Evolutionary conservation across 2,888 invertebrate genomes (phyloP), one percentile per base, ranked within the genome.

Genomic region (Bellardia bayeri): DNA sequence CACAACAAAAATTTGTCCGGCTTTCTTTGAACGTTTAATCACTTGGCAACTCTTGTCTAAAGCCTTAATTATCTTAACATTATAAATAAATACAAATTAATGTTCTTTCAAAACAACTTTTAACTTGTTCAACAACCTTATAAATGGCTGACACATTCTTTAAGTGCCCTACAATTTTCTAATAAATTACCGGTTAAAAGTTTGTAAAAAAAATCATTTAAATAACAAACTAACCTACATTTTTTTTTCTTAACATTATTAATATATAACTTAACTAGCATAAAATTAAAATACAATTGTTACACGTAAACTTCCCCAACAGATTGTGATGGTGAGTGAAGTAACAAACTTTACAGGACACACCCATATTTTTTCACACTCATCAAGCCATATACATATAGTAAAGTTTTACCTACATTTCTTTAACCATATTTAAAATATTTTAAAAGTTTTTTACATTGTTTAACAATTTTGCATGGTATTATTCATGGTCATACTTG

Each of bases 401-500:
- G 23, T 23, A 23, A 23, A 23, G 23, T 63, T 63, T 63, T 63
- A 37, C 14, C 63, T 40, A 63, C 63, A 33, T 30, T 16, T 30
- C 2, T 33, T 13, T 30, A 8, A 16, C 7, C 56, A 30, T 58
- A 58, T 58, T 58, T 58, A 33, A 56, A 56, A 56, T 58, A 16
- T 56, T 56, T 56, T 56, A 7, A 56, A 33, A 58, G 23, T 58
- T 30, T 58, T 30, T 30, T 30, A 30, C 58, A 58, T 30, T 23
- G 23, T 23, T 23, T 33, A 33, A 33, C 33, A 30, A 16, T 72
- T 79, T 82, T 84, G 33, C 79, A 79, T 66, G 6, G 37, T 37
- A 84, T 74, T 84, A 84, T 84, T 87, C 87, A 81, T 80, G 84
- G 87, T 84, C 87, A 84, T 81, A 81, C 80, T 56, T 80, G 81